A percentile compares a stretch with the other conserved stretches of the same genome.
These are phyloP conservation scores for Actias luna DNA, from an alignment of 2,888 invertebrate genomes.

Conservation along the genomic window DNA sequence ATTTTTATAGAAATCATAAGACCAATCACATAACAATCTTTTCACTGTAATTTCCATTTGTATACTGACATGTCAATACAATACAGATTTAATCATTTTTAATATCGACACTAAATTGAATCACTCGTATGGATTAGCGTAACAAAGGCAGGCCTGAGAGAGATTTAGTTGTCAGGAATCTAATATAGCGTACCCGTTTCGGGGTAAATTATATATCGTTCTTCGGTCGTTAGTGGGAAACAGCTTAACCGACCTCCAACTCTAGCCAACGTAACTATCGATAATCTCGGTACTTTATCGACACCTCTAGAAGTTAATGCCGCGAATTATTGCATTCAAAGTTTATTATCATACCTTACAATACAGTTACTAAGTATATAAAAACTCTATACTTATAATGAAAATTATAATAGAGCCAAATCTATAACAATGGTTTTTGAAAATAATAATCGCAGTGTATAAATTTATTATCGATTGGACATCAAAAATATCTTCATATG, in stretches of 20 bases:
- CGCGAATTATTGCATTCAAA: neutral
- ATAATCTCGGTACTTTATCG: conserved; percentile 14
- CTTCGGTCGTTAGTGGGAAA: conserved; percentile 27
- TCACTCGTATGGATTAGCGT: neutral
- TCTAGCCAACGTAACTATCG: conserved; percentile 22
- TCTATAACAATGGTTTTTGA: no score
- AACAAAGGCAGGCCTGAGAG: neutral
- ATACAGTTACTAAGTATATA: neutral
- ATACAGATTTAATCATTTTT: neutral
- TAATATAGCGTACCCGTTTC: neutral
- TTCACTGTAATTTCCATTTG: neutral
- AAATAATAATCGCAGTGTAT: no score
- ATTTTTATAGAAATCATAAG: no score
- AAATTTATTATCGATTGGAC: no score
- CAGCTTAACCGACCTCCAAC: conserved; percentile 25
- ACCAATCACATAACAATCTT: no score
- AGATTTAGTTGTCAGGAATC: neutral
- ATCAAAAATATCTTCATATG: no score
- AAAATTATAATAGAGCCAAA: no score
- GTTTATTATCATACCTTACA: neutral
- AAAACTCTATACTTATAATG: no score
- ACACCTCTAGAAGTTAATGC: conserved; percentile 2
- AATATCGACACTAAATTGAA: neutral
- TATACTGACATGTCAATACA: neutral
- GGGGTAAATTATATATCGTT: conserved; percentile 16